phyloP scores from a whole-genome alignment of 92 coral and sea anemone genomes.

The Actinernus sp. region DNA sequence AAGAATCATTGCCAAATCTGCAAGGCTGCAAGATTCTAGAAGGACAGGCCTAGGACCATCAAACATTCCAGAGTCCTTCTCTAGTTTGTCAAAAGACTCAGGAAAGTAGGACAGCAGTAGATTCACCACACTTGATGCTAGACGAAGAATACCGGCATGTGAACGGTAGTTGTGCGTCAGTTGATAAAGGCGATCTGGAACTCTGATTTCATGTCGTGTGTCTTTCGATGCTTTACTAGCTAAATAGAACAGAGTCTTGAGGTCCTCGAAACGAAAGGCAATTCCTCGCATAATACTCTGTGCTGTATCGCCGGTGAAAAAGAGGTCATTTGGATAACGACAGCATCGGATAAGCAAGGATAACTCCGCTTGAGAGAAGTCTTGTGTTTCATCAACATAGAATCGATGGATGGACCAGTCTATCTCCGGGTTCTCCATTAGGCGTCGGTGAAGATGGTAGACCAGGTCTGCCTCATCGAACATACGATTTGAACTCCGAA shows the following conservation, averaged over 20 bases:
- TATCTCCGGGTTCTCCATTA: constrained; percentile 56
- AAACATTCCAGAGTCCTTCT: constrained; percentile 83
- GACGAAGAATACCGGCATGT: constrained; percentile 86
- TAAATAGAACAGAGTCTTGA: constrained; percentile 83
- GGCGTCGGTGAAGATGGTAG: constrained; percentile 77
- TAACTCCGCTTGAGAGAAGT: constrained; percentile 96
- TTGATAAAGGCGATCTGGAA: constrained; percentile 86
- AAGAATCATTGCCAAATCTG: constrained; percentile 90
- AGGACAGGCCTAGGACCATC: constrained; percentile 94
- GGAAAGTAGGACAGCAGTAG: constrained; percentile 80
- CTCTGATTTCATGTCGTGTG: constrained; percentile 37
- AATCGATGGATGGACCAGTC: constrained; percentile 93
- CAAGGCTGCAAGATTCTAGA: constrained; percentile 82
- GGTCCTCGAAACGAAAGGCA: constrained; percentile 94
- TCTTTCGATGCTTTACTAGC: constrained; percentile 48
- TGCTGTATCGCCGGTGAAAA: constrained; percentile 98
- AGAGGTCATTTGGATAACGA: constrained; percentile 86
- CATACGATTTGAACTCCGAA: constrained; percentile 58
- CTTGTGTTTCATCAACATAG: constrained; percentile 98
- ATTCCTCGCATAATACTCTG: constrained; percentile 99
- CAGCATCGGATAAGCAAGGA: constrained; percentile 89
- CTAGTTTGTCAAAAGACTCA: constrained; percentile 86
- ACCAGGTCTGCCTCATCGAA: constrained; percentile 97
- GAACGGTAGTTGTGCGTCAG: constrained; percentile 96
- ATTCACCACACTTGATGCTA: constrained; percentile 88